Conservation (phyloP, 2,888 invertebrate genomes). For the Agrilus biguttatus region DNA sequence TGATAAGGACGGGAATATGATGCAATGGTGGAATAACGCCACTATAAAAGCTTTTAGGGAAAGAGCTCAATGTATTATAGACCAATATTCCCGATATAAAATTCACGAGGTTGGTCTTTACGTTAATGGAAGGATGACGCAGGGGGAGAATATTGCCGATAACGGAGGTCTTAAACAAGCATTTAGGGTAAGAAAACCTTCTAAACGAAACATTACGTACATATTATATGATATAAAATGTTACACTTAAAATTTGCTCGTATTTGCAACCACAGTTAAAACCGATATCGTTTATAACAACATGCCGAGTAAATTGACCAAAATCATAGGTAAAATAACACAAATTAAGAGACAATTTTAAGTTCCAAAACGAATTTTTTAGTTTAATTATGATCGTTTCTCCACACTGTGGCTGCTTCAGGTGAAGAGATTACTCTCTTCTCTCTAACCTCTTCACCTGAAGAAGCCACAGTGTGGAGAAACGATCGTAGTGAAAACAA, state of each 20-base stretch:
- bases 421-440: too few relatives aligned
- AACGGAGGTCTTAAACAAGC: conserved; percentile 86
- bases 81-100: conserved; percentile 73
- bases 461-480: too few relatives aligned
- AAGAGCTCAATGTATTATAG: conserved; percentile 71
- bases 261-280: background rate
- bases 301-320: too few relatives aligned
- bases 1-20: conserved; percentile 79
- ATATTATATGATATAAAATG: too few relatives aligned
- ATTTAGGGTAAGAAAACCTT: conserved; percentile 49
- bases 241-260: background rate
- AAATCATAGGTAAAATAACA: too few relatives aligned
- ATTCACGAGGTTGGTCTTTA: conserved; percentile 60
- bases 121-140: conserved; percentile 61
- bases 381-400: too few relatives aligned
- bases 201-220: background rate
- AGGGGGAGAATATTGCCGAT: conserved; percentile 87
- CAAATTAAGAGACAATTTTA: too few relatives aligned
- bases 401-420: too few relatives aligned
- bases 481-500: too few relatives aligned
- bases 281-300: too few relatives aligned
- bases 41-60: conserved; percentile 69
- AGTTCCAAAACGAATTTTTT: too few relatives aligned
- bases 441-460: too few relatives aligned
- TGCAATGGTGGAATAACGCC: conserved; percentile 85